These are phyloP conservation scores for Toxostoma redivivum DNA, from an alignment of 2,113 vertebrate species.

Conservation along the genomic window DNA sequence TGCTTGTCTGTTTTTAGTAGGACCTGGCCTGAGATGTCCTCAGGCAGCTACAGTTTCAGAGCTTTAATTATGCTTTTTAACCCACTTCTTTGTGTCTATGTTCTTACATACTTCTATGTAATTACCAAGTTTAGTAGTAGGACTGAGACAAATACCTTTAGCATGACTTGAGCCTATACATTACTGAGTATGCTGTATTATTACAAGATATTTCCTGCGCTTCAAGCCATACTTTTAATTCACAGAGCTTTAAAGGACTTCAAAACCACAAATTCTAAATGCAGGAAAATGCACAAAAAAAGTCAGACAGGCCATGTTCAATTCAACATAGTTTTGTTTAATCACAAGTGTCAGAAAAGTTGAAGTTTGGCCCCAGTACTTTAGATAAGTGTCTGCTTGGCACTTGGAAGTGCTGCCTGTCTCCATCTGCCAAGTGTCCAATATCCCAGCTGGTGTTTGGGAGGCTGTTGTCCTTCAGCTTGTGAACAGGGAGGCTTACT, in stretches of 20 bases:
- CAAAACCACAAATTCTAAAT: slow-evolving; percentile 15
- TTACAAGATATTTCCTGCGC: slow-evolving; percentile 68
- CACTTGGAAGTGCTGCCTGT: slow-evolving; percentile 22
- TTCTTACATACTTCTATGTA: slow-evolving; percentile 69
- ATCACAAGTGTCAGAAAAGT: slow-evolving; percentile 4
- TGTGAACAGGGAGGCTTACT: neutral
- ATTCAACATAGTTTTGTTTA: slow-evolving; percentile 20
- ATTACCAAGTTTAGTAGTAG: slow-evolving; percentile 70
- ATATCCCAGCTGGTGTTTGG: neutral
- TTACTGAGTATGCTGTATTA: slow-evolving; percentile 55
- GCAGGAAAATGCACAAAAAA: slow-evolving; percentile 17
- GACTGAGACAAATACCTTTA: slow-evolving; percentile 70
- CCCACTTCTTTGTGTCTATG: slow-evolving; percentile 68
- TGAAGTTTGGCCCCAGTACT: slow-evolving; percentile 40
- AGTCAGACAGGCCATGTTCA: slow-evolving; percentile 36
- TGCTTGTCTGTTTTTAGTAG: slow-evolving; percentile 43
- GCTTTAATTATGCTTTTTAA: slow-evolving; percentile 76
- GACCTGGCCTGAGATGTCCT: slow-evolving; percentile 57
- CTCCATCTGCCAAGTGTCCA: neutral
- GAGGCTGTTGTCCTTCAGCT: neutral
- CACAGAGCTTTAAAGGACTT: slow-evolving; percentile 57
- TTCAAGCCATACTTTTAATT: slow-evolving; percentile 55
- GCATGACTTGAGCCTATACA: slow-evolving; percentile 67
- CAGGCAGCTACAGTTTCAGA: slow-evolving; percentile 62
- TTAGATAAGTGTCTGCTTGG: slow-evolving; percentile 40